Evolutionary conservation across 2,888 invertebrate genomes (phyloP), one percentile per base, ranked within the genome.

Genomic region (Hydroisotoma schaefferi): DNA sequence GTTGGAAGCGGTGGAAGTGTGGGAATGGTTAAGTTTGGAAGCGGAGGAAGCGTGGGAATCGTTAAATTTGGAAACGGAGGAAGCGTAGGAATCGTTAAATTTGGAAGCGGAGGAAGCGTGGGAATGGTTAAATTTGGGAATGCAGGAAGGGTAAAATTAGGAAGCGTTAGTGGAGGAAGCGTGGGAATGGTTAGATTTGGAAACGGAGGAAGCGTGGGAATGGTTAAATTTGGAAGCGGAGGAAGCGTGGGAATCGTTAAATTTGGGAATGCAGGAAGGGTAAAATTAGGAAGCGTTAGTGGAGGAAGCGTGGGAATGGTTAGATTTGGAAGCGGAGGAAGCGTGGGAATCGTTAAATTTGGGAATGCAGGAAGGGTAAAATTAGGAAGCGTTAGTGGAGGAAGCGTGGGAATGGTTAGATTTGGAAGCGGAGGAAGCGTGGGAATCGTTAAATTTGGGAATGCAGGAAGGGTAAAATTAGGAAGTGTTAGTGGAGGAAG

Each of bases 321-420:
- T 18, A 49, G 44, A 28, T 3, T 25, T 25, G 53, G 52, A 2
- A 40, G 48, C 18, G 55, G 33, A 27, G 18, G 59, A 28, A 29
- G 10, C 23, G 51, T 40, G 10, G 43, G 38, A n/a, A 28, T 18
- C 6, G 46, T 46, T 46, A 25, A 25, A 8, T 3, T 25, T 15
- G 46, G 22, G 5, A 8, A 6, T n/a, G 58, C 44, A 18, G 63
- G 59, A 18, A 57, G 22, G 12, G 38, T 6, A 28, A 44, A 52
- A 10, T 48, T 29, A 2, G 54, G 48, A 6, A 61, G 49, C 2
- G 55, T n/a, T n/a, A n/a, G n/a, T n/a, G n/a, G 28, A 46, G 64
- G 52, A 1, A 53, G 54, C 25, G 56, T 23, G n/a, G n/a, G n/a
- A n/a, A n/a, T n/a, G n/a, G n/a, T n/a, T n/a, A n/a, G n/a, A n/a